phyloP scores from a whole-genome alignment of 1,140 invertebrate genomes.

The Littorina saxatilis region DNA sequence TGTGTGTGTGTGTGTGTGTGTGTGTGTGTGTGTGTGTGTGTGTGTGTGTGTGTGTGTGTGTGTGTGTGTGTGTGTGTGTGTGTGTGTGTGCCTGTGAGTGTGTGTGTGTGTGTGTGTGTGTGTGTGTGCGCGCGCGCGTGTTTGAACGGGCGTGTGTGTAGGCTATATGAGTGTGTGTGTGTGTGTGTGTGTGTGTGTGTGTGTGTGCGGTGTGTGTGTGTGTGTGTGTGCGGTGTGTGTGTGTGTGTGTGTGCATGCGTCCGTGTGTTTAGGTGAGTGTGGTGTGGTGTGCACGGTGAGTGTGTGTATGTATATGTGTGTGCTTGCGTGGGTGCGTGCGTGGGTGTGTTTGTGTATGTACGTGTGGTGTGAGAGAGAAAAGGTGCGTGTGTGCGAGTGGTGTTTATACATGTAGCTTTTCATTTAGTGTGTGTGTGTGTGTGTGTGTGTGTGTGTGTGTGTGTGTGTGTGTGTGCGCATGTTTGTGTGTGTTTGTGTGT shows the following conservation, averaged over 20 bases:
- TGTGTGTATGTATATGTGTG: not conserved
- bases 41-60: not conserved
- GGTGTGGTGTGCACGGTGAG: not conserved
- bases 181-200: slow-evolving; percentile 5
- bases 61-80: slow-evolving; percentile 15
- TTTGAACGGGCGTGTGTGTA: not conserved
- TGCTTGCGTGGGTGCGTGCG: not conserved
- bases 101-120: slow-evolving; percentile 15
- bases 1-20: not conserved
- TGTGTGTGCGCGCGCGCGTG: slow-evolving; percentile 14
- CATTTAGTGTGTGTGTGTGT: not conserved
- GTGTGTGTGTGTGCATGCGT: not conserved
- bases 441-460: not conserved
- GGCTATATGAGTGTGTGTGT: slow-evolving; percentile 8
- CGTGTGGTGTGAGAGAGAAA: not conserved
- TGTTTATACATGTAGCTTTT: not conserved
- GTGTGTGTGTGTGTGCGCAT: not conserved
- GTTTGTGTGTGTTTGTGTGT: not conserved
- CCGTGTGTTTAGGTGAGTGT: not conserved
- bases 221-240: slow-evolving; percentile 4
- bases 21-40: slow-evolving; percentile 4
- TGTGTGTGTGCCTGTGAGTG: slow-evolving; percentile 6
- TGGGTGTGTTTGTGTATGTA: not conserved
- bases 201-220: not conserved
- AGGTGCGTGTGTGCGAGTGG: not conserved